These are phyloP conservation scores for Xanthia icteritia DNA, from an alignment of 2,888 invertebrate species.

Conservation along the genomic window DNA sequence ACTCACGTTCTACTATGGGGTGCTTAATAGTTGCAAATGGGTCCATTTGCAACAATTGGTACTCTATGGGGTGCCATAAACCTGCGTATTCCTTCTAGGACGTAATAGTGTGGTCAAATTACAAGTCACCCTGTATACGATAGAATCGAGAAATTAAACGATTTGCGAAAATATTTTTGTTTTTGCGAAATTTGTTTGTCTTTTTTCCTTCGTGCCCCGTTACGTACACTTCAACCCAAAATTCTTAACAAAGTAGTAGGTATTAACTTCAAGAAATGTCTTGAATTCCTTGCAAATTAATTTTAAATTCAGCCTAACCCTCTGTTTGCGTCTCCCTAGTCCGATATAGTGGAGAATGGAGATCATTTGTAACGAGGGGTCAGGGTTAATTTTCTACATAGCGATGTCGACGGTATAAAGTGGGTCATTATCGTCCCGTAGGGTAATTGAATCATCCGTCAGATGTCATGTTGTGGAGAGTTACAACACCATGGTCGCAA, in stretches of 20 bases:
- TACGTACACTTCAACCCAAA: neutral
- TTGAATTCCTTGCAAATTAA: constrained; percentile 35
- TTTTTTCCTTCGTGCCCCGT: no score
- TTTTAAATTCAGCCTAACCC: constrained; percentile 37
- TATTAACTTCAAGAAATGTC: constrained; percentile 19
- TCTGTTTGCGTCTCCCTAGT: constrained; percentile 29
- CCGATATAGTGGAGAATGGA: constrained; percentile 47
- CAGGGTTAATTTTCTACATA: constrained; percentile 66
- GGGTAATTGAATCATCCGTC: constrained; percentile 64
- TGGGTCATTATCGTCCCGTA: constrained; percentile 57
- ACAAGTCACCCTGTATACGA: no score
- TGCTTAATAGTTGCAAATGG: no score
- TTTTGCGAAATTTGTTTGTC: no score
- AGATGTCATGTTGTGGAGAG: constrained; percentile 37
- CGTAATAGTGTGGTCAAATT: no score
- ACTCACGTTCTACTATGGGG: no score
- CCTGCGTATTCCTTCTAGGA: no score
- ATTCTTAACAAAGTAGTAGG: neutral
- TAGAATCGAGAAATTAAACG: no score
- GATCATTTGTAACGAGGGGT: constrained; percentile 61
- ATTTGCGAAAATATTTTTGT: no score
- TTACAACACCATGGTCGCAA: constrained; percentile 32
- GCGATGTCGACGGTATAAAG: constrained; percentile 64
- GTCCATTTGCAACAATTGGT: no score
- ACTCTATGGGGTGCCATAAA: no score